Conservation (phyloP, 2,797 vertebrate species). For the Simalia tracyae region DNA sequence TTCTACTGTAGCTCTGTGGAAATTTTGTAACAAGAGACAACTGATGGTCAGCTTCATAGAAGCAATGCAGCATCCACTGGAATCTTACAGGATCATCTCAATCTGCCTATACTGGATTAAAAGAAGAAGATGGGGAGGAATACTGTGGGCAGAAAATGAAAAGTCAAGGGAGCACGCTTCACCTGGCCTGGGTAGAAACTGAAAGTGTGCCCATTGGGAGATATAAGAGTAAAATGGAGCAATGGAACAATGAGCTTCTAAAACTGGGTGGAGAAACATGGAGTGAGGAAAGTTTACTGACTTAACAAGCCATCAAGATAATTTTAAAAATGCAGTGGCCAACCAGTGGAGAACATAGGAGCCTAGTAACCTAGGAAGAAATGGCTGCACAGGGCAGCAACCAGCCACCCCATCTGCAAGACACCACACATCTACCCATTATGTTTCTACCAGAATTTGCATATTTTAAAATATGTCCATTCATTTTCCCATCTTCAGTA, state of each 20-base stretch:
- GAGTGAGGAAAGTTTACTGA: neutral
- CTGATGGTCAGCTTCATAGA: neutral
- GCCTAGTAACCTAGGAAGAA: neutral
- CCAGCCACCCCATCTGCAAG: neutral
- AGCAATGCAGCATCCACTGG: neutral
- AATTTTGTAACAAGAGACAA: neutral
- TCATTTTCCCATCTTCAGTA: neutral
- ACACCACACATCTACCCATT: neutral
- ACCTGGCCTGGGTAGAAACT: neutral
- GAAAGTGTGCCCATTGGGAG: neutral
- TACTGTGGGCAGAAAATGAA: neutral
- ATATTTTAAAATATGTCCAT: neutral
- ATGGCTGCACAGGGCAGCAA: neutral
- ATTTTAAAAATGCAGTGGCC: neutral
- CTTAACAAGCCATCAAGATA: neutral
- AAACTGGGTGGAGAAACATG: neutral
- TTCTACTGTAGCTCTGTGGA: neutral
- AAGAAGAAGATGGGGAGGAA: neutral
- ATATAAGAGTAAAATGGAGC: neutral
- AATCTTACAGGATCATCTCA: neutral
- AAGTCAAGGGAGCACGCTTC: neutral
- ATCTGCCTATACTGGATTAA: neutral
- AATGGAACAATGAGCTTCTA: neutral
- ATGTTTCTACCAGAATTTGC: neutral
- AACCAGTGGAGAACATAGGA: neutral